Conservation (phyloP, 2,888 invertebrate species). For the Trachelus iudaicus region DNA sequence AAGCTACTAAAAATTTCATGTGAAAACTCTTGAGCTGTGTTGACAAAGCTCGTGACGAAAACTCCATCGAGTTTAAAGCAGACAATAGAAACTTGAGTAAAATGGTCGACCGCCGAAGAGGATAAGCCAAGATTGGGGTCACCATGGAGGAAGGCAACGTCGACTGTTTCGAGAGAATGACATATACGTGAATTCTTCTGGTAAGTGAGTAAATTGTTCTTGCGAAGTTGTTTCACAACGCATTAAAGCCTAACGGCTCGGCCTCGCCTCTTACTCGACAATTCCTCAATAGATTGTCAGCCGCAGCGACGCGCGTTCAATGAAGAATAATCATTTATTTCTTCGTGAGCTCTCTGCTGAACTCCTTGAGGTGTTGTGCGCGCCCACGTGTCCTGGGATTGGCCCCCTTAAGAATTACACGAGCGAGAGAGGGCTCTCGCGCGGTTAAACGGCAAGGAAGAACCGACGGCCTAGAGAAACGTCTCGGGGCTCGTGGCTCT, state of each 20-base stretch:
- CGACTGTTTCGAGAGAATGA: background rate
- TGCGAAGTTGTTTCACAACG: constrained; percentile 5
- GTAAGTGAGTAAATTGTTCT: background rate
- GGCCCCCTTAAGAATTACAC: background rate
- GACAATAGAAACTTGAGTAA: background rate
- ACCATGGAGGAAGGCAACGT: background rate
- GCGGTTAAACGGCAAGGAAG: background rate
- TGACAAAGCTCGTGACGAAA: too few species aligned
- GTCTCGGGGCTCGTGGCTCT: background rate
- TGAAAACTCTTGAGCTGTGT: too few species aligned
- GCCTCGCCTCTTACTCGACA: constrained; percentile 19
- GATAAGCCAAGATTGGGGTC: background rate
- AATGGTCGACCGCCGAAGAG: background rate
- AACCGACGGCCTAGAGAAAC: background rate
- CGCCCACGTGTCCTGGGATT: background rate
- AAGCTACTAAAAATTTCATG: background rate
- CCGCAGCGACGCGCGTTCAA: constrained; percentile 7
- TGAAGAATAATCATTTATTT: constrained; percentile 28
- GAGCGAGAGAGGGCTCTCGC: background rate
- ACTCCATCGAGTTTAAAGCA: background rate
- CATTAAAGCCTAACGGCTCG: constrained; percentile 1
- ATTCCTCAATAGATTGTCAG: constrained; percentile 28
- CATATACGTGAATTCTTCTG: background rate
- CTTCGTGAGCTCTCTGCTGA: constrained; percentile 10
- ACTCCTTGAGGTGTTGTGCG: background rate